phyloP scores from a whole-genome alignment of 2,797 vertebrate genomes.

The Acipenser transmontanus region DNA sequence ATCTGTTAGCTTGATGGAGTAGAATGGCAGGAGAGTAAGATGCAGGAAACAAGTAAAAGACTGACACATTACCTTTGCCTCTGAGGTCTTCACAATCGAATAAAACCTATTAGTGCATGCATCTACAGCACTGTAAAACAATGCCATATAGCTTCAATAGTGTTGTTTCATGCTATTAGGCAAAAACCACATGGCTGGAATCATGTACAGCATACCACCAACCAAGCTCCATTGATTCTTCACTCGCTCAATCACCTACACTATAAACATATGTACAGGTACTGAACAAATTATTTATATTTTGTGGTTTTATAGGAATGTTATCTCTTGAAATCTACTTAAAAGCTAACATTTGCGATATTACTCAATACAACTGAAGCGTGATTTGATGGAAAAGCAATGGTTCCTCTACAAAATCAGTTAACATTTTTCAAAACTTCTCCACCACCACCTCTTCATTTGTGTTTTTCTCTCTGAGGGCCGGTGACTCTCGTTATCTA shows the following conservation, averaged over 20 bases:
- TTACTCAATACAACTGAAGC: too few species aligned
- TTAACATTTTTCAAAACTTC: too few species aligned
- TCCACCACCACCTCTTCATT: too few species aligned
- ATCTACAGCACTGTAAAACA: conserved; percentile 30
- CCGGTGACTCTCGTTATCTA: too few species aligned
- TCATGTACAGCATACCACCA: not conserved
- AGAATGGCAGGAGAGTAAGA: conserved; percentile 39
- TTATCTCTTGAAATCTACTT: not conserved
- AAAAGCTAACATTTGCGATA: too few species aligned
- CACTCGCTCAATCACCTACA: not conserved
- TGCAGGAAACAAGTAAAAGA: conserved; percentile 36
- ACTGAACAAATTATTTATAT: not conserved
- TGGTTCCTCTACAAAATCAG: too few species aligned
- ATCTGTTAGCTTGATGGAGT: conserved; percentile 45
- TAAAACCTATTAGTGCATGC: conserved; percentile 52
- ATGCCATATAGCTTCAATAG: conserved; percentile 14
- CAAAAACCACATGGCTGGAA: conserved; percentile 17
- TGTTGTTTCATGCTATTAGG: conserved; percentile 26
- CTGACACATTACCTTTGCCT: conserved; percentile 57
- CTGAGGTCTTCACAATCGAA: conserved; percentile 36
- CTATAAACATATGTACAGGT: not conserved
- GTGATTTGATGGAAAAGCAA: too few species aligned
- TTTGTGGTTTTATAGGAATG: not conserved
- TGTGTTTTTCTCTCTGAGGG: too few species aligned
- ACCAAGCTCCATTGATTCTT: not conserved